Evolutionary conservation across 64 coral and sea anemone species (phyloP), one percentile per base, ranked within the genome.

Genomic region (Acropora tenuis): DNA sequence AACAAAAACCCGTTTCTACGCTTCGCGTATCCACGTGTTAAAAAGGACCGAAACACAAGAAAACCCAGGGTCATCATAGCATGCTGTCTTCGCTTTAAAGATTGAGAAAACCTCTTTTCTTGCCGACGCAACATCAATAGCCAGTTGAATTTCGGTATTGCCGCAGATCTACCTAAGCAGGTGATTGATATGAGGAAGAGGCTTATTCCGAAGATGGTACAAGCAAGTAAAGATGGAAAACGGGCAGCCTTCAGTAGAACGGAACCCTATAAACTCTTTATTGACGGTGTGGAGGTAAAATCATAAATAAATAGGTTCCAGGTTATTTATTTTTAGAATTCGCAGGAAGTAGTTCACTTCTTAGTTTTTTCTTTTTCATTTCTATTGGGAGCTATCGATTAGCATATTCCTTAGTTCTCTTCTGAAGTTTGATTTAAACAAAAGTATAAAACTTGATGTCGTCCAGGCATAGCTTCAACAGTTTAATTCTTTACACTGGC

Each of bases 141-240:
- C 11, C 8, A 69, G 16, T 61, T 43, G 18, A 49, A 20, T 48
- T 76, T 48, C 41, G 72, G 73, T 18, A 74, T 88, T 41, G 50
- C 48, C 18, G 0, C 53, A 9, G 86, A 88, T 19, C 71, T 88
- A 8, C 86, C 86, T 50, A 69, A 30, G 50, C 71, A 76, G 58
- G 72, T 88, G 5, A 77, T 77, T 48, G 71, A 88, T 53, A 88
- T 88, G 45, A 88, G 86, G 50, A 88, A 88, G n/a, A 88, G 1
- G 19, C 18, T 88, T n/a, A 88, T 88, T 0, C 86, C 86, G 0
- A 77, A 20, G 47, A 75, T 76, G 71, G 20, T 76, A 1, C 17
- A 88, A 59, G 72, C 86, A 60, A 88, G 86, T 20, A 76, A 58
- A 88, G 18, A 76, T 8, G 86, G 86, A 43, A 40, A 74, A 63